Base-by-base conservation (phyloP, 2,888 invertebrate genomes). In the Strigamia transsilvanica region DNA sequence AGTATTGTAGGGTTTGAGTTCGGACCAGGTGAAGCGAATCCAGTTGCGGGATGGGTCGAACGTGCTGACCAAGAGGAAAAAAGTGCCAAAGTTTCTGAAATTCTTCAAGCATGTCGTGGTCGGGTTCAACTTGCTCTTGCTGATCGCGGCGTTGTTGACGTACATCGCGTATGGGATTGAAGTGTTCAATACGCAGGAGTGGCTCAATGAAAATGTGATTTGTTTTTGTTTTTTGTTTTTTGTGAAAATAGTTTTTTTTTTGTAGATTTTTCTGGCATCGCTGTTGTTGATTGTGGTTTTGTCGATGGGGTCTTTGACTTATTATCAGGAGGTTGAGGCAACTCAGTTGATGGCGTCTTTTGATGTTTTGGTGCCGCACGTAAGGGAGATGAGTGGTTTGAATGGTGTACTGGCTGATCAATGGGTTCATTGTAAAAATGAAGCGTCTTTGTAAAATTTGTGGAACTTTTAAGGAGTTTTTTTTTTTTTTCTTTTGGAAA, bases 321-420 rank as follows among this genome's bases (percentile, higher is more conserved):
- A 98, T 90, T 98, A 98, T 91, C 98, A 98, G 91, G 93, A 93
- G 90, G 96, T 96, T 90, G 98, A 98, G 91, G 97, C 96, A 88
- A 97, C 97, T 85, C 96, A 95, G 90, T 98, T 98, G 89, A 98
- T 98, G 98, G 98, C 98, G 90, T 97, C 97, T 82, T 98, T 98
- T 92, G 98, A 97, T 90, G 96, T 96, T 91, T 95, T 98, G 95
- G 96, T 97, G 87, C 97, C 97, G 82, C 90, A 90, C 87, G 88
- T 88, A 84, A 85, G 83, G 3, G 18, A 56, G n/a, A 56, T 56
- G 7, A 56, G 6, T 56, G 6, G 56, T n/a, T n/a, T 42, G 9
- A 0, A 41, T n/a, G n/a, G n/a, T n/a, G n/a, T n/a, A n/a, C n/a
- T n/a, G n/a, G n/a, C n/a, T n/a, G n/a, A n/a, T n/a, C n/a, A n/a